phyloP scores from a whole-genome alignment of 2,888 invertebrate genomes.

The Ormyrus rosae region DNA sequence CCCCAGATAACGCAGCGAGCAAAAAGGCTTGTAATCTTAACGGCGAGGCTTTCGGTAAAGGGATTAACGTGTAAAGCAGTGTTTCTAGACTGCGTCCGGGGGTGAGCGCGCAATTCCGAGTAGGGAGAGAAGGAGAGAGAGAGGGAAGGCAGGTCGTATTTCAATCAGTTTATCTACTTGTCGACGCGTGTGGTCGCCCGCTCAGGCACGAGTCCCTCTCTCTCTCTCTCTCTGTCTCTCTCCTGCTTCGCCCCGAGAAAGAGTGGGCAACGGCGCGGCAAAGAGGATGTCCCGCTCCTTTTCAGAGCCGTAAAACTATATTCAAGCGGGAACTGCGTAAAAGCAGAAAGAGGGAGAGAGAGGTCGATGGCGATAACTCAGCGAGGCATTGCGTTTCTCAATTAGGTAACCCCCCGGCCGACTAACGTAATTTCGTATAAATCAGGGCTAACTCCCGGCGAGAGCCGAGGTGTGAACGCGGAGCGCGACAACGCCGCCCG shows the following conservation, averaged over 20 bases:
- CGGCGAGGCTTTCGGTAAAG: constrained; percentile 54
- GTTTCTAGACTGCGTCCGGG: constrained; percentile 20
- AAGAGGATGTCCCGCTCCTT: constrained; percentile 56
- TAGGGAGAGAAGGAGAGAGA: constrained; percentile 19
- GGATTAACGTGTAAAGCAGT: constrained; percentile 54
- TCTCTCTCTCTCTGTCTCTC: too few species aligned
- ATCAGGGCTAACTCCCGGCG: constrained; percentile 62
- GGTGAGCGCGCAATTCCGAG: constrained; percentile 36
- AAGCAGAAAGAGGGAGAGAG: not conserved
- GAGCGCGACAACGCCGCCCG: constrained; percentile 7
- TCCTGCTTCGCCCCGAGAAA: constrained; percentile 32
- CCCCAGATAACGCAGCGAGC: constrained; percentile 17
- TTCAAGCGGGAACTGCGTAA: constrained; percentile 58
- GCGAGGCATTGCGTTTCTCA: constrained; percentile 71
- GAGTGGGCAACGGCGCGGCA: constrained; percentile 53
- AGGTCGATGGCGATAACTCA: constrained; percentile 70
- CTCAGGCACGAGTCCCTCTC: constrained; percentile 34
- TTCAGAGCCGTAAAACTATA: constrained; percentile 63
- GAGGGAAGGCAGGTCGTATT: constrained; percentile 66
- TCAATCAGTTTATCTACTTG: constrained; percentile 75
- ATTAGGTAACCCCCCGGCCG: constrained; percentile 70
- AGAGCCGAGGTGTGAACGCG: not conserved
- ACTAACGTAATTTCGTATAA: constrained; percentile 72
- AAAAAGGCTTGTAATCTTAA: constrained; percentile 52
- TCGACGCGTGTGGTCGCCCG: constrained; percentile 74